These are phyloP conservation scores for Ophioderma brevispina DNA, from an alignment of 35 echinoderm and acorn worm genomes.

Conservation along the genomic window DNA sequence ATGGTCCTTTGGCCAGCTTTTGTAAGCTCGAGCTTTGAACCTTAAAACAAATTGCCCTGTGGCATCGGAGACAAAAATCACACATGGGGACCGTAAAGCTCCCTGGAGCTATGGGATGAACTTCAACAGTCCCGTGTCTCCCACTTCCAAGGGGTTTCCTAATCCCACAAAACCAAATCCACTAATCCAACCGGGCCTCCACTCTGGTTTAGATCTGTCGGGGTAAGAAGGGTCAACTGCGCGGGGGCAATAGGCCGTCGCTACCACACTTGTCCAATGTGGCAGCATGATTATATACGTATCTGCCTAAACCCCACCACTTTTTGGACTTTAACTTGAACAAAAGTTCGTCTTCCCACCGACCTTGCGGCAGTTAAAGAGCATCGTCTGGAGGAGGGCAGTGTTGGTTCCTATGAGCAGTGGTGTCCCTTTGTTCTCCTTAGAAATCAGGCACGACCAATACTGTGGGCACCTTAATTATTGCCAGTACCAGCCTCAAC, in stretches of 20 bases:
- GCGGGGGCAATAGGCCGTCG: conserved; percentile 7
- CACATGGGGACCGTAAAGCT: background rate
- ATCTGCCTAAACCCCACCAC: conserved; percentile 7
- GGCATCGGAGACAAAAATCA: conserved; percentile 2
- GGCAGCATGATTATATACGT: background rate
- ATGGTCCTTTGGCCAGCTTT: conserved; percentile 12
- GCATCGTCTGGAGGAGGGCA: background rate
- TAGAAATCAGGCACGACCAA: conserved; percentile 1
- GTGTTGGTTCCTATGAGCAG: conserved; percentile 57
- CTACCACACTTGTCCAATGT: background rate
- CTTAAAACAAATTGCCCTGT: background rate
- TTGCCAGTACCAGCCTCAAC: conserved; percentile 1
- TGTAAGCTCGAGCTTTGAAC: background rate
- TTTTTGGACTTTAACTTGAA: background rate
- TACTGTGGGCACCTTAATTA: background rate
- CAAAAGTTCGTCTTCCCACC: conserved; percentile 30
- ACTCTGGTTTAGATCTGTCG: background rate
- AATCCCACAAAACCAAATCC: background rate
- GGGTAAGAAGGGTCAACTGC: background rate
- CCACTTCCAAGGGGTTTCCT: background rate
- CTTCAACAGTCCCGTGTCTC: conserved; percentile 1
- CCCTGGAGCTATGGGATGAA: background rate
- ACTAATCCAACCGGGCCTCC: background rate
- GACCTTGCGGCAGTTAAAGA: background rate
- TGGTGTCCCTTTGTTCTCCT: background rate